A percentile compares a stretch with the other conserved stretches of the same genome.
These are phyloP conservation scores for Galeopterus variegatus DNA, from an alignment of 2,113 vertebrate genomes.

Conservation along the genomic window DNA sequence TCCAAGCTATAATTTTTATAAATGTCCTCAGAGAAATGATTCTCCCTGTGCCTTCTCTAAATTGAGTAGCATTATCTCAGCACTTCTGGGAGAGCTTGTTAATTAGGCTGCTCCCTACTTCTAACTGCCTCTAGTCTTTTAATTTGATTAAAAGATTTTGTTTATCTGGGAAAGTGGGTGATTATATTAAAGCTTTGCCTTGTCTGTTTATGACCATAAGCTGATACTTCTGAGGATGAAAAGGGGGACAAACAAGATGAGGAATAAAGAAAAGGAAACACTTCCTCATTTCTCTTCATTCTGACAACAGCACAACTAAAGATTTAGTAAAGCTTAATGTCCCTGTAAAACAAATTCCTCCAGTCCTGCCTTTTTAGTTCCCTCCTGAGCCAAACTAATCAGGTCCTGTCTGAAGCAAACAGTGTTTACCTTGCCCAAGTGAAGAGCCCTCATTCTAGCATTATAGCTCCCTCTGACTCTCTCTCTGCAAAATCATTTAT, in stretches of 20 bases:
- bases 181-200: slow-evolving; percentile 54
- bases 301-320: neutral
- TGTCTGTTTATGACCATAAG: slow-evolving; percentile 6
- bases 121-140: slow-evolving; percentile 19
- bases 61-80: slow-evolving; percentile 3
- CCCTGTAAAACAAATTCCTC: slow-evolving; percentile 14
- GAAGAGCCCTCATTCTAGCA: neutral
- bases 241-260: neutral
- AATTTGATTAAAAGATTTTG: slow-evolving; percentile 67
- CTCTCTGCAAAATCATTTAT: slow-evolving; percentile 36
- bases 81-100: slow-evolving; percentile 29
- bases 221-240: neutral
- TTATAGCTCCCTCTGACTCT: neutral
- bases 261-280: neutral
- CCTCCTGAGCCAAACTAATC: neutral
- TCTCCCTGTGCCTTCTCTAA: slow-evolving; percentile 9
- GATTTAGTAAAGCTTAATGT: neutral
- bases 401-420: slow-evolving; percentile 37
- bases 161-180: slow-evolving; percentile 61
- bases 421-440: neutral
- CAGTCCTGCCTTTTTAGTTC: neutral
- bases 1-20: neutral
- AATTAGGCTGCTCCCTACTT: slow-evolving; percentile 11
- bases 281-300: slow-evolving; percentile 13
- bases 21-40: neutral